phyloP scores from a whole-genome alignment of 1,140 invertebrate genomes.

The Cheumatopsyche charites region DNA sequence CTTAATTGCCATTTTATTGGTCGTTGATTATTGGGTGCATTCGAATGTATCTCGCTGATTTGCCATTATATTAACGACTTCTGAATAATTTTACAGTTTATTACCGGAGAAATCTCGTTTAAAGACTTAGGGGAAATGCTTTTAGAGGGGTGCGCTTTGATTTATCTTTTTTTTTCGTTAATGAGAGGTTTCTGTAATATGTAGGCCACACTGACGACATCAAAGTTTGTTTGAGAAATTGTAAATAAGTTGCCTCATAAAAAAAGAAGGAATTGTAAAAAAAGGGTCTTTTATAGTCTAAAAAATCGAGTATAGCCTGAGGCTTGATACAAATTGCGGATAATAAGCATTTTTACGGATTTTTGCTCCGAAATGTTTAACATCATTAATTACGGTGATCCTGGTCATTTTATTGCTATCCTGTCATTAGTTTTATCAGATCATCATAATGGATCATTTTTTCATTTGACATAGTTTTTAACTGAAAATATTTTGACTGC shows the following conservation, averaged over 20 bases:
- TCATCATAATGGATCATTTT: no score
- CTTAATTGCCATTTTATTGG: slow-evolving; percentile 26
- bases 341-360: slow-evolving; percentile 36
- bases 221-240: slow-evolving; percentile 39
- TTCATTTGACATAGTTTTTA: no score
- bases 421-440: no score
- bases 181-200: no score
- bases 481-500: no score
- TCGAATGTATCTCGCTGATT: background rate
- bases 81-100: slow-evolving; percentile 11
- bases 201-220: background rate
- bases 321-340: slow-evolving; percentile 6
- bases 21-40: slow-evolving; percentile 14
- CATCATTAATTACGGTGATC: slow-evolving; percentile 25
- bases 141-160: no score
- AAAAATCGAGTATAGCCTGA: slow-evolving; percentile 18
- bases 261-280: slow-evolving; percentile 31
- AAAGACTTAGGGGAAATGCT: no score
- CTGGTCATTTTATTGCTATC: background rate
- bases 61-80: background rate
- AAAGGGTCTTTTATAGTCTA: background rate
- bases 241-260: slow-evolving; percentile 34
- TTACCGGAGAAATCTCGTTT: background rate
- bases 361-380: slow-evolving; percentile 30
- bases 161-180: no score